phyloP scores from a whole-genome alignment of 1,140 invertebrate species.

The Aphis gossypii region DNA sequence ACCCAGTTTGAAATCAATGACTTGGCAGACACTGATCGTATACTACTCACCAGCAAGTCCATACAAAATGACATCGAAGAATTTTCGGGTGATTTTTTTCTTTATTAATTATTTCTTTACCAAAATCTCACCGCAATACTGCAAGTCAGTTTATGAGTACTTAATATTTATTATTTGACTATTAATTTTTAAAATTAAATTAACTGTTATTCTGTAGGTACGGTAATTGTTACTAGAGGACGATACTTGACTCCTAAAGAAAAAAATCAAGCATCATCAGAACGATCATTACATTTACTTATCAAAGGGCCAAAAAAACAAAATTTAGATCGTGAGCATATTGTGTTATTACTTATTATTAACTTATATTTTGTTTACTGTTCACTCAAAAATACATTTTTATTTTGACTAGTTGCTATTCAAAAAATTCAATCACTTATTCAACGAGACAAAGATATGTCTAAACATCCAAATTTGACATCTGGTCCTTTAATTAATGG shows the following conservation, averaged over 20 bases:
- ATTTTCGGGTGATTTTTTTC: slow-evolving; percentile 33
- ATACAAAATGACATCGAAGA: slow-evolving; percentile 53
- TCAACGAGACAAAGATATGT: slow-evolving; percentile 59
- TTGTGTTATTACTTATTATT: slow-evolving; percentile 49
- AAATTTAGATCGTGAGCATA: slow-evolving; percentile 69
- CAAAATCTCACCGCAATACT: neutral
- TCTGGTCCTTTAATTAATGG: slow-evolving; percentile 44
- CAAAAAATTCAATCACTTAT: slow-evolving; percentile 72
- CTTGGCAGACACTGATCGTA: slow-evolving; percentile 40
- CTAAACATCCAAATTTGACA: slow-evolving; percentile 52
- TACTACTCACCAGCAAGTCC: slow-evolving; percentile 52
- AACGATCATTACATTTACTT: slow-evolving; percentile 70
- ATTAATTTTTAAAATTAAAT: no score
- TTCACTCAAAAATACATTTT: slow-evolving; percentile 46
- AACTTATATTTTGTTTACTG: neutral
- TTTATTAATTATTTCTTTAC: neutral
- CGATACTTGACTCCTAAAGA: slow-evolving; percentile 51
- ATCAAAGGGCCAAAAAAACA: slow-evolving; percentile 71
- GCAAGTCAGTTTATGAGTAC: neutral
- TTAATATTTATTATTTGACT: neutral
- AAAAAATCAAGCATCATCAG: slow-evolving; percentile 60
- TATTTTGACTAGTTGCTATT: slow-evolving; percentile 67
- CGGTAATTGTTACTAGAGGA: slow-evolving; percentile 59
- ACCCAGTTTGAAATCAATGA: slow-evolving; percentile 52
- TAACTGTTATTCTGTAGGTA: slow-evolving; percentile 44